Evolutionary conservation across 2,113 vertebrate genomes (phyloP).

Genomic region (Naja naja): DNA sequence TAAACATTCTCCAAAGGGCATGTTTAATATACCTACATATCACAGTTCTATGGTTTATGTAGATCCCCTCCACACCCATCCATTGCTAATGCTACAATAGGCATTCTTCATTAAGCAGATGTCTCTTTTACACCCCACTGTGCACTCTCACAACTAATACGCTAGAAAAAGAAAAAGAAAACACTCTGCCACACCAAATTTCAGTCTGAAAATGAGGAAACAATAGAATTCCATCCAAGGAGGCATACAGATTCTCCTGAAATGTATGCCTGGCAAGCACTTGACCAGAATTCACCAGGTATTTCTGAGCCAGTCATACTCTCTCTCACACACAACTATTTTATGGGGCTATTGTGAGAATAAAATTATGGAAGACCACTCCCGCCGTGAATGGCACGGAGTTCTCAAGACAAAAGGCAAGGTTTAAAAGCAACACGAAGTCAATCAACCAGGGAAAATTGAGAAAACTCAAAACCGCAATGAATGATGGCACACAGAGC

Average conservation of each 20-base stretch:
- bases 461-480: not conserved
- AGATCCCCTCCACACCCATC: not conserved
- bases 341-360: not conserved
- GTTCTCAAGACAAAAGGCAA: not conserved
- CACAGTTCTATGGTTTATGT: not conserved
- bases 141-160: not conserved
- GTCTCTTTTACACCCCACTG: not conserved
- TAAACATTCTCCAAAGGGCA: not conserved
- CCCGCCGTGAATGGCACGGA: not conserved
- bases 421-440: not conserved
- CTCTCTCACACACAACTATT: not conserved
- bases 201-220: not conserved
- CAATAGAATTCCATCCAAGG: not conserved
- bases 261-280: not conserved
- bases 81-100: not conserved
- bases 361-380: not conserved
- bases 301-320: not conserved
- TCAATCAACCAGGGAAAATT: not conserved
- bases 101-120: not conserved
- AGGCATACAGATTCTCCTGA: not conserved
- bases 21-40: not conserved
- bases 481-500: not conserved
- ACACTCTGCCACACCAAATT: not conserved
- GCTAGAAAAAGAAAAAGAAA: not conserved
- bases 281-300: not conserved